Conservation (phyloP, 2,113 vertebrate species). For the Hemiprocne comata region DNA sequence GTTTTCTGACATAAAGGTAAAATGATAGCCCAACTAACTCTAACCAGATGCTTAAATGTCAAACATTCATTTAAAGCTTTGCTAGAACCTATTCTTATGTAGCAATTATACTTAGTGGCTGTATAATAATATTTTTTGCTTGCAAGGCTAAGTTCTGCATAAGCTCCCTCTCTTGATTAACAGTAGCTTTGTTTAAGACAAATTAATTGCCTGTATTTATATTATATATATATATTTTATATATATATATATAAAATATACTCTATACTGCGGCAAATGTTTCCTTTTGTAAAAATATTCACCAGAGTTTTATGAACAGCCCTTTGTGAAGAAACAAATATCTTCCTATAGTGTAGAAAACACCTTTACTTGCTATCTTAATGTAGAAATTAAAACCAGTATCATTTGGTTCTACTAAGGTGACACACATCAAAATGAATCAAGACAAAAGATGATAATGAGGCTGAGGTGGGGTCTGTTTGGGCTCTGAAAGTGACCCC, state of each 20-base stretch:
- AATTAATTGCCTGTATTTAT: neutral
- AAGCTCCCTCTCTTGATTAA: neutral
- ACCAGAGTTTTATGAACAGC: neutral
- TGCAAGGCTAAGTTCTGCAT: conserved; percentile 1
- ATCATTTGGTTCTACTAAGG: neutral
- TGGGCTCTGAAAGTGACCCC: neutral
- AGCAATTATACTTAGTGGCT: conserved; percentile 21
- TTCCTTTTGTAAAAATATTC: neutral
- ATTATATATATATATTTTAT: too few species aligned
- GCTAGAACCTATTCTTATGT: conserved; percentile 10
- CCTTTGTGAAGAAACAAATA: neutral
- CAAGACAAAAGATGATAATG: neutral
- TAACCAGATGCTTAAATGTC: conserved; percentile 55
- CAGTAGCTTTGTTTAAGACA: neutral
- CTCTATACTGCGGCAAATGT: accelerated
- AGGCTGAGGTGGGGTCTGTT: neutral
- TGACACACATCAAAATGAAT: neutral
- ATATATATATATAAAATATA: too few species aligned
- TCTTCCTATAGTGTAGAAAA: neutral
- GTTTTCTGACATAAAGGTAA: conserved; percentile 13
- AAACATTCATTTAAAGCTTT: conserved; percentile 29
- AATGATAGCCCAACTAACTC: conserved; percentile 20
- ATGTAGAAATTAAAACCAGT: neutral
- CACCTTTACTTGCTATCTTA: neutral
- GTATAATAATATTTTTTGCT: neutral